Percentiles rank a stretch among this genome's conserved stretches.
phyloP scores from a whole-genome alignment of 23 tunicate species.

The Styela clava region DNA sequence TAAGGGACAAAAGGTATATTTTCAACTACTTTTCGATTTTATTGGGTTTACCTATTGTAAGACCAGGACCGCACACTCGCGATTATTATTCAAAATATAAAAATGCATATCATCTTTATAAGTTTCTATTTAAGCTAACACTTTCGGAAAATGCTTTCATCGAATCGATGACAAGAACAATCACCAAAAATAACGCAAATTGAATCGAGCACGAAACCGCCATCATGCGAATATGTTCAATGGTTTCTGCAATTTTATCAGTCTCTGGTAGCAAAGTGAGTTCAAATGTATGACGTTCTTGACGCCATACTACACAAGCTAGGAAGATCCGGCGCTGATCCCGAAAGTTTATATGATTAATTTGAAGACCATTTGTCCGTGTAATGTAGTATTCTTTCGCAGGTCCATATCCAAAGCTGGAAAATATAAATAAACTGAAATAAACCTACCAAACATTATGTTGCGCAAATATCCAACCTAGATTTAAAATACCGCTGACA shows the following conservation, averaged over 20 bases:
- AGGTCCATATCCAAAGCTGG: constrained; percentile 30
- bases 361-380: background rate
- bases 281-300: constrained; percentile 2
- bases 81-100: too few relatives aligned
- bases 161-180: constrained; percentile 5
- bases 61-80: too few relatives aligned
- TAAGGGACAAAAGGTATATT: too few relatives aligned
- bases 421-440: constrained; percentile 3
- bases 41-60: too few relatives aligned
- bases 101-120: too few relatives aligned
- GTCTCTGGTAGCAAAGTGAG: background rate
- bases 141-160: constrained; percentile 6
- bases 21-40: too few relatives aligned
- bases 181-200: background rate
- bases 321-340: background rate
- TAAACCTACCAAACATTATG: too few relatives aligned
- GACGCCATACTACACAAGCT: constrained; percentile 18
- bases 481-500: too few relatives aligned
- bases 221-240: constrained; percentile 19
- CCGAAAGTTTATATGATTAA: constrained; percentile 10
- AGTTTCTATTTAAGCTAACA: background rate
- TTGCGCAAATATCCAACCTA: too few relatives aligned
- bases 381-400: constrained; percentile 18
- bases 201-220: constrained; percentile 22
- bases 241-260: constrained; percentile 3